These are phyloP conservation scores for Delichon dasypus DNA, from an alignment of 2,797 vertebrate species.

Conservation along the genomic window DNA sequence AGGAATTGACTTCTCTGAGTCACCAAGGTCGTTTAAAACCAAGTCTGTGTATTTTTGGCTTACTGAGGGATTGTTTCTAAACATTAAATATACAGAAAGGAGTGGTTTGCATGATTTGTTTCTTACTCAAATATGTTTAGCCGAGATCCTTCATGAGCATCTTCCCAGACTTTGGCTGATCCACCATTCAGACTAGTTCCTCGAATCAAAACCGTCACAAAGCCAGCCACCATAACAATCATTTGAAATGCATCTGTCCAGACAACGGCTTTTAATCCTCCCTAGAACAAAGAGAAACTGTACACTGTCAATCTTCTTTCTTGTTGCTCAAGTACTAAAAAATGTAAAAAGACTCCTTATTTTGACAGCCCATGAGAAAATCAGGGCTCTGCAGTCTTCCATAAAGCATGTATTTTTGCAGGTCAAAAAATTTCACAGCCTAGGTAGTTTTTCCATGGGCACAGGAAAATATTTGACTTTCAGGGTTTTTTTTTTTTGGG, in stretches of 20 bases:
- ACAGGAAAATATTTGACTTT: background rate
- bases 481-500: background rate
- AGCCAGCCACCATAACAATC: slow-evolving; percentile 83
- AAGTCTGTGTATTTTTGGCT: background rate
- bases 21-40: background rate
- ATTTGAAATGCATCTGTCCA: slow-evolving; percentile 91
- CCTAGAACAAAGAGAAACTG: slow-evolving; percentile 66
- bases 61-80: background rate
- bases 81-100: background rate
- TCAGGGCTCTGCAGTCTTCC: background rate
- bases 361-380: background rate
- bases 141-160: slow-evolving; percentile 75
- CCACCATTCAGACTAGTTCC: slow-evolving; percentile 75
- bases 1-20: background rate
- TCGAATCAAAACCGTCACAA: slow-evolving; percentile 80
- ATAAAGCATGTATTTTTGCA: background rate
- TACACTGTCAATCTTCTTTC: background rate
- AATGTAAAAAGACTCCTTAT: background rate
- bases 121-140: slow-evolving; percentile 81
- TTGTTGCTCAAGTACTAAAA: background rate
- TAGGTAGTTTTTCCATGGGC: background rate
- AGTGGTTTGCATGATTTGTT: background rate
- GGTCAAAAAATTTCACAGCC: background rate
- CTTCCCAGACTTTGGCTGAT: slow-evolving; percentile 73
- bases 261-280: slow-evolving; percentile 85